A percentile compares a stretch with the other conserved stretches of the same genome.
Conservation (phyloP, 2,113 vertebrate species). For the Mirounga angustirostris region DNA sequence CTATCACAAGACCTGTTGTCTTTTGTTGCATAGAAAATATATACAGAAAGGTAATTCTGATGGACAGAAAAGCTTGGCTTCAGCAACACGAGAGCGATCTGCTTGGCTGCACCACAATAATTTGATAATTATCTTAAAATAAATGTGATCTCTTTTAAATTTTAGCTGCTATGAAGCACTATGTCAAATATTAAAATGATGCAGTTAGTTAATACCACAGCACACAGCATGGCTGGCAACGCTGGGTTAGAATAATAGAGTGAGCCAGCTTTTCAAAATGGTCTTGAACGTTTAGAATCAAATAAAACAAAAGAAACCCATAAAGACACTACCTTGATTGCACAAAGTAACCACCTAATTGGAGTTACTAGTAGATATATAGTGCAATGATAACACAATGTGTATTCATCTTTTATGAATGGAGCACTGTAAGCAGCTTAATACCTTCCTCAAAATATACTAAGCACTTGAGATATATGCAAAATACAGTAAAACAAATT, state of each 20-base stretch:
- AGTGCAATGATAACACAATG: background rate
- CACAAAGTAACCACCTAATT: slow-evolving; percentile 25
- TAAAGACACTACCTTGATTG: background rate
- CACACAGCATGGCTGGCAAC: background rate
- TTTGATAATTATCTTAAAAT: slow-evolving; percentile 82
- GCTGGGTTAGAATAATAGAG: background rate
- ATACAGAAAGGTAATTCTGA: slow-evolving; percentile 69
- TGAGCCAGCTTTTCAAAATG: background rate
- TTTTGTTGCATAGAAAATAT: slow-evolving; percentile 57
- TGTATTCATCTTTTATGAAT: slow-evolving; percentile 10
- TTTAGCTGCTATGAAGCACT: slow-evolving; percentile 68
- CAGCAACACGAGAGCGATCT: slow-evolving; percentile 68
- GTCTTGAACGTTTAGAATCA: background rate
- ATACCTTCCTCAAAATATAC: slow-evolving; percentile 62
- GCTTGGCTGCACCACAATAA: slow-evolving; percentile 60
- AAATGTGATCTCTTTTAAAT: slow-evolving; percentile 73
- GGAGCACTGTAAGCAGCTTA: slow-evolving; percentile 1
- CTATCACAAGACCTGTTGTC: background rate
- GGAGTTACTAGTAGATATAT: background rate
- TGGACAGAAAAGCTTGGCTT: slow-evolving; percentile 68
- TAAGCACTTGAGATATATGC: background rate
- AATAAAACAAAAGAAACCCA: background rate
- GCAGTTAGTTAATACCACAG: background rate
- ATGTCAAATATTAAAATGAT: slow-evolving; percentile 61
- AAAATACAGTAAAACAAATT: background rate